phyloP scores from a whole-genome alignment of 2,797 vertebrate species.

The Cyclura pinguis region DNA sequence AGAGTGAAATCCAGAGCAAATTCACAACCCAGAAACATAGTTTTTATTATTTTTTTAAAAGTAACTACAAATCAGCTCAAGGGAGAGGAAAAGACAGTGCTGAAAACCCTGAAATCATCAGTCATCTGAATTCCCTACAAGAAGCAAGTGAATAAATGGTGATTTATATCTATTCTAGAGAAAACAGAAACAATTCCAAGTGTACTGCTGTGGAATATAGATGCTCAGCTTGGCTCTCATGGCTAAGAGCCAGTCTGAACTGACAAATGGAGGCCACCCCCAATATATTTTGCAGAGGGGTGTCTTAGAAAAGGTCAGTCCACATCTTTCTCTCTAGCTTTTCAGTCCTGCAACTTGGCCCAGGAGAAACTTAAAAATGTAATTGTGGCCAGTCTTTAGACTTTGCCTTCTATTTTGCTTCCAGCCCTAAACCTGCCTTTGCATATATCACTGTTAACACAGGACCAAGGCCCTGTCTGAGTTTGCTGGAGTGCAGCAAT shows the following conservation, averaged over 20 bases:
- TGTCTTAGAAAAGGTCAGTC: background rate
- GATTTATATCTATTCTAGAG: background rate
- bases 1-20: background rate
- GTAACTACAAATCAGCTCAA: no score
- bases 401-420: background rate
- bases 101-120: background rate
- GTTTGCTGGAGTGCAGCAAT: conserved; percentile 21
- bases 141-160: background rate
- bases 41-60: no score
- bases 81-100: background rate
- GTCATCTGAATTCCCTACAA: background rate
- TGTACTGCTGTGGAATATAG: background rate
- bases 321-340: background rate
- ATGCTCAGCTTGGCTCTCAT: background rate
- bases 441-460: background rate
- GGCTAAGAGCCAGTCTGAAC: background rate
- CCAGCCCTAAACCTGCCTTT: conserved; percentile 1
- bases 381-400: background rate
- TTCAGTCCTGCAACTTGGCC: background rate
- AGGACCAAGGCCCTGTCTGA: background rate
- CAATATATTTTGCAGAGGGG: background rate
- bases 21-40: no score
- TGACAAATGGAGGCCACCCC: background rate
- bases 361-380: background rate
- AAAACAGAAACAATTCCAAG: background rate